Evolutionary conservation across 2,113 vertebrate genomes (phyloP).

Genomic region (Phalacrocorax pelagicus): DNA sequence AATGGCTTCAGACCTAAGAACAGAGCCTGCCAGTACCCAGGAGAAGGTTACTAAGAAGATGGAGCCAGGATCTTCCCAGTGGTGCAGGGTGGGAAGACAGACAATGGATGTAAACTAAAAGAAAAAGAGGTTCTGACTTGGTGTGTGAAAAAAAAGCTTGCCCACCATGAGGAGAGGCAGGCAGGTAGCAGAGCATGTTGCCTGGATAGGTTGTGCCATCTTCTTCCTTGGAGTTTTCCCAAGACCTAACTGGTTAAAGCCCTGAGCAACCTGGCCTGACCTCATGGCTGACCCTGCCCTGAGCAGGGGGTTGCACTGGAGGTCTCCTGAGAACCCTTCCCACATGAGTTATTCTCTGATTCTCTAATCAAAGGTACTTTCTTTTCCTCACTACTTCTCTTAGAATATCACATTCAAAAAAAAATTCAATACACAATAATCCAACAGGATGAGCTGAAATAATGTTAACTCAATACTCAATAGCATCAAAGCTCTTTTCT

Average conservation of each 20-base stretch:
- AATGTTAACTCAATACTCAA: neutral
- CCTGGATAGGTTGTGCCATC: neutral
- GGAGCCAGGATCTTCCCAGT: neutral
- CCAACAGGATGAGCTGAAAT: neutral
- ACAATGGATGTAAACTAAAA: neutral
- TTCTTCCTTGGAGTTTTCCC: neutral
- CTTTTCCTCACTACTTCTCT: neutral
- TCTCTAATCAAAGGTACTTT: neutral
- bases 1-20: neutral
- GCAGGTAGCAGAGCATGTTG: neutral
- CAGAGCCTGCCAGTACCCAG: neutral
- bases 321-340: neutral
- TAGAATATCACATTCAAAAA: neutral
- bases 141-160: neutral
- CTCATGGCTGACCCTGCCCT: neutral
- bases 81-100: neutral
- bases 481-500: neutral
- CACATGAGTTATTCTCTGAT: neutral
- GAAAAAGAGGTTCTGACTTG: neutral
- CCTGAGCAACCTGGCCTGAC: neutral
- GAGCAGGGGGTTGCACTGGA: neutral
- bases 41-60: neutral
- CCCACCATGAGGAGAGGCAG: neutral
- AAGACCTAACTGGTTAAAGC: neutral
- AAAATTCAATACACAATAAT: neutral